These are phyloP conservation scores for Kryptopterus vitreolus DNA, from an alignment of 2,797 vertebrate species.

Conservation along the genomic window DNA sequence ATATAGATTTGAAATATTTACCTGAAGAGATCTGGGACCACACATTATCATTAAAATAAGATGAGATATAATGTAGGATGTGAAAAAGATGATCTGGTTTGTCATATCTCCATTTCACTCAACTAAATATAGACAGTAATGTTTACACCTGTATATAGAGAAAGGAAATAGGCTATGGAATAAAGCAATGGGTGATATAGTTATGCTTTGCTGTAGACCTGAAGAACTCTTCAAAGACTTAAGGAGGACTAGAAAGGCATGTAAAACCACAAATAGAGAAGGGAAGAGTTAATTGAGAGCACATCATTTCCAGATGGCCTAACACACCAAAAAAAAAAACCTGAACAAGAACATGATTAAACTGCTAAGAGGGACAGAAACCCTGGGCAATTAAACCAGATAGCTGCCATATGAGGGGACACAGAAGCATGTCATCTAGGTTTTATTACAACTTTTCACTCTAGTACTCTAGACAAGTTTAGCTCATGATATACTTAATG, in stretches of 20 bases:
- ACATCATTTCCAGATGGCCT: slow-evolving; percentile 74
- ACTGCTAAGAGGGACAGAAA: slow-evolving; percentile 71
- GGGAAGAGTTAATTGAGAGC: slow-evolving; percentile 73
- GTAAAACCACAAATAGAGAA: slow-evolving; percentile 65
- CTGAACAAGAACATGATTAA: slow-evolving; percentile 68
- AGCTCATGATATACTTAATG: background rate
- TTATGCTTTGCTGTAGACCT: slow-evolving; percentile 62
- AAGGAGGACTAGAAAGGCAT: slow-evolving; percentile 48
- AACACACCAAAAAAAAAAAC: slow-evolving; percentile 48
- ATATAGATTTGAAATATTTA: background rate
- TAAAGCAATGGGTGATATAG: slow-evolving; percentile 41
- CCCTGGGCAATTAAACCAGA: slow-evolving; percentile 71
- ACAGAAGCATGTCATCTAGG: slow-evolving; percentile 13
- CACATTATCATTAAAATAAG: background rate
- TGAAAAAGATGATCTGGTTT: slow-evolving; percentile 20
- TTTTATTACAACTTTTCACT: slow-evolving; percentile 20
- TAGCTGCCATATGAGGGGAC: slow-evolving; percentile 70
- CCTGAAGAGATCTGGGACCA: background rate
- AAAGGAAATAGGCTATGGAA: slow-evolving; percentile 45
- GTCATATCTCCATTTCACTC: slow-evolving; percentile 53
- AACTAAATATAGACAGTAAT: slow-evolving; percentile 48
- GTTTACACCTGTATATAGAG: background rate
- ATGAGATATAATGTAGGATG: background rate
- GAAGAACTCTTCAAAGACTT: slow-evolving; percentile 64
- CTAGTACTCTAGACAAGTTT: background rate